These are phyloP conservation scores for Tokudaia tokunoshimensis DNA, from an alignment of 2,797 vertebrate species.

Conservation along the genomic window DNA sequence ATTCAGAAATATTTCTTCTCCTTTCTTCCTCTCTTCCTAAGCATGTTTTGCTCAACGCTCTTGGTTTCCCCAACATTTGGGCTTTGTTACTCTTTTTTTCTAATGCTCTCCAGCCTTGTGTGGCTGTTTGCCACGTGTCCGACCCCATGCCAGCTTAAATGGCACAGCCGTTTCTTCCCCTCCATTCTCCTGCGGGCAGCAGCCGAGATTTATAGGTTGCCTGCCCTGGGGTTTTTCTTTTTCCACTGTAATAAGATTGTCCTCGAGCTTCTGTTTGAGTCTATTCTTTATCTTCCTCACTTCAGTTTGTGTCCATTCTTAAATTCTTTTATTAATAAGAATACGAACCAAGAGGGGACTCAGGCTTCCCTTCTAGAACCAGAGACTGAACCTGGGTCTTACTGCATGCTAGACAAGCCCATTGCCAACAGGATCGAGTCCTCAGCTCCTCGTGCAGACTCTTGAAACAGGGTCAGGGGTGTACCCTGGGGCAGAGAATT, in stretches of 20 bases:
- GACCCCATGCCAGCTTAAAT: neutral
- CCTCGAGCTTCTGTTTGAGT: neutral
- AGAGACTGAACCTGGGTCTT: neutral
- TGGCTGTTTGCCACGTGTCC: neutral
- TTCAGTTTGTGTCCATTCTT: neutral
- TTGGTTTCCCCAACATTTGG: neutral
- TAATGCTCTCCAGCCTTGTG: neutral
- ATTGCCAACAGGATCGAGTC: too few relatives aligned
- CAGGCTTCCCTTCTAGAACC: neutral
- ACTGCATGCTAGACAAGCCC: neutral
- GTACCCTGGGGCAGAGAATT: neutral
- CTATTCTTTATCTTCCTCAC: neutral
- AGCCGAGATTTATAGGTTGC: neutral
- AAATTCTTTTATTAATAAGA: neutral
- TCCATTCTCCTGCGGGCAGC: neutral
- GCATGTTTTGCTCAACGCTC: neutral
- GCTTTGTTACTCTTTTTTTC: neutral
- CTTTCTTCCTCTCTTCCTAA: neutral
- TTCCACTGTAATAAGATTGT: neutral
- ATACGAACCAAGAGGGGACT: neutral
- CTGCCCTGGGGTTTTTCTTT: neutral
- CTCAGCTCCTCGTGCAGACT: too few relatives aligned
- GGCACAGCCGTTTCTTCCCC: neutral
- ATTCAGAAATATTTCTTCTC: neutral
- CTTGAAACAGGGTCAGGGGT: neutral